These are phyloP conservation scores for Thalassophryne amazonica DNA, from an alignment of 2,797 vertebrate species.

Conservation along the genomic window DNA sequence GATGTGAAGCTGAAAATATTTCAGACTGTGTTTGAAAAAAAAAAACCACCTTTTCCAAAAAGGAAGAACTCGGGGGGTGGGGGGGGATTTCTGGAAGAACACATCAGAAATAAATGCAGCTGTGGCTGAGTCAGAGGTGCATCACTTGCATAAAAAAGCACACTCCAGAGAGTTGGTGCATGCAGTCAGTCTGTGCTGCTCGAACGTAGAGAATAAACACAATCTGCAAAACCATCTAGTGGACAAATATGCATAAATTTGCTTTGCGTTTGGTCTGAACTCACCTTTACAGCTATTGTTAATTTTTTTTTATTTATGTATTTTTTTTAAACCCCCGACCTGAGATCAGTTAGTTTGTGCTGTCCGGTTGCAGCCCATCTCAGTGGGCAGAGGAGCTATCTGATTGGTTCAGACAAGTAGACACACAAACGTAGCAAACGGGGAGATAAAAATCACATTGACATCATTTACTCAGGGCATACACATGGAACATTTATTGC, in stretches of 20 bases:
- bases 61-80: no score
- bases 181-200: no score
- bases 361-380: slow-evolving; percentile 50
- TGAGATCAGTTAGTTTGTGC: slow-evolving; percentile 67
- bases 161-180: slow-evolving; percentile 18
- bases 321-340: slow-evolving; percentile 69
- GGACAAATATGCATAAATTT: no score
- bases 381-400: slow-evolving; percentile 45
- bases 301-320: slow-evolving; percentile 56
- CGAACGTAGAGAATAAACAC: no score
- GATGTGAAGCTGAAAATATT: not conserved
- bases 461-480: slow-evolving; percentile 73
- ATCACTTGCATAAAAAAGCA: slow-evolving; percentile 44
- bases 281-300: slow-evolving; percentile 55
- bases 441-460: slow-evolving; percentile 67
- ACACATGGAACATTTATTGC: slow-evolving; percentile 81
- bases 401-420: slow-evolving; percentile 39
- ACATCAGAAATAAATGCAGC: not conserved
- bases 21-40: not conserved
- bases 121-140: slow-evolving; percentile 3
- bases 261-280: slow-evolving; percentile 37
- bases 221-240: no score
- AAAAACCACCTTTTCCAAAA: not conserved
- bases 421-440: slow-evolving; percentile 37
- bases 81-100: not conserved